Base-by-base conservation (phyloP, 2,888 invertebrate species). In the Heterodera filipjevi region DNA sequence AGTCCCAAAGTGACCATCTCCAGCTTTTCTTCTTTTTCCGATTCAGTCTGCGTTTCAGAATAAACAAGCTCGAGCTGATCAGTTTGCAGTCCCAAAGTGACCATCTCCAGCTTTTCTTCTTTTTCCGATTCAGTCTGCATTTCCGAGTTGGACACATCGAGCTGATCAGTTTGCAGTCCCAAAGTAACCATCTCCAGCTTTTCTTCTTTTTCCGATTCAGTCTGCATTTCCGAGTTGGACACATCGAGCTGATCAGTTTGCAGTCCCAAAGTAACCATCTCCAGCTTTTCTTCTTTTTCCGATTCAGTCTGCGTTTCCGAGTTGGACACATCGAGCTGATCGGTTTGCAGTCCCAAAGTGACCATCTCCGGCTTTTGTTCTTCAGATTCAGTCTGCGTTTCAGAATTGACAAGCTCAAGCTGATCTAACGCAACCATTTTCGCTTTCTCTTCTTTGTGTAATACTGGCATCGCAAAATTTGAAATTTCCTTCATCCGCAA, bases 401-500 rank as follows among this genome's bases (percentile, higher is more conserved):
- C 12, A 49, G 53, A 73, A 27, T 76, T n/a, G 49, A 30, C 27
- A 16, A 10, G n/a, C 10, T 14, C 53, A 8, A 27, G 76, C 35
- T 8, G 22, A 22, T 22, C 49, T 22, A 35, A 32, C 3, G 32
- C 35, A 19, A 39, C 10, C 49, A 53, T 30, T 8, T 71, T 22
- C 19, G 32, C 1, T 16, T 64, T 49, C 10, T 64, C 66, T 32
- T 33, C 32, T 64, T 75, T 66, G 44, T 64, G 30, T 10, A 75
- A 39, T 33, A 32, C 8, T 66, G 53, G 53, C 75, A 75, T 64
- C n/a, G 44, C 68, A 33, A 19, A 3, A 30, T 27, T n/a, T 5
- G 27, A 59, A 14, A 77, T 32, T 71, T 77, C 77, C 27, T 30
- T 71, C 30, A 71, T 27, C 32, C 71, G 72, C 5, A 49, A 59